phyloP scores from a whole-genome alignment of 2,113 vertebrate genomes.

The Syngnathus floridae region DNA sequence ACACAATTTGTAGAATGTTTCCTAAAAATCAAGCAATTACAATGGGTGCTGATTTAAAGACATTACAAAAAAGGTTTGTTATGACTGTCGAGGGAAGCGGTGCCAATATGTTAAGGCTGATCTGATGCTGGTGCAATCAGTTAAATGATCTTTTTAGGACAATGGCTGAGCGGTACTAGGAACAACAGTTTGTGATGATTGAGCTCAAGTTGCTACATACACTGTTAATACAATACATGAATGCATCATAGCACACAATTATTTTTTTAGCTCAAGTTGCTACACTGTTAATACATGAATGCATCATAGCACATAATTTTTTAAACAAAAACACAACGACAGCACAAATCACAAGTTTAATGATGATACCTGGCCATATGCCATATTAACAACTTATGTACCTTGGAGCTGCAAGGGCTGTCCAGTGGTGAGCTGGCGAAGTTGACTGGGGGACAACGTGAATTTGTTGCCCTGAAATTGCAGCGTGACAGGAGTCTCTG shows the following conservation, averaged over 20 bases:
- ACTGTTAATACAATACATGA: background rate
- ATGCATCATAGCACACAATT: background rate
- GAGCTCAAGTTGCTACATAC: background rate
- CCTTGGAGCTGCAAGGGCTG: constrained; percentile 91
- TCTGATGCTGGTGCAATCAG: background rate
- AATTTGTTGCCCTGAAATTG: constrained; percentile 95
- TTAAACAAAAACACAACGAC: background rate
- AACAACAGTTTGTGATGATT: constrained; percentile 3
- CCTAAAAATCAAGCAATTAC: constrained; percentile 60
- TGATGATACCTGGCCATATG: background rate
- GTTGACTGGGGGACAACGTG: constrained; percentile 85
- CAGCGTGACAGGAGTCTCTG: constrained; percentile 85
- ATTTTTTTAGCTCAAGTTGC: background rate
- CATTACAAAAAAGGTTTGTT: background rate
- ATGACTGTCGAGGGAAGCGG: background rate
- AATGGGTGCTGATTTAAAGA: background rate
- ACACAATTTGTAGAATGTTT: constrained; percentile 89
- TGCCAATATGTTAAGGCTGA: background rate
- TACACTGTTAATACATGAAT: background rate
- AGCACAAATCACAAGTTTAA: background rate
- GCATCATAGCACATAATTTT: background rate
- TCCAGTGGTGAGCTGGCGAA: constrained; percentile 88
- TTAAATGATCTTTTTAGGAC: background rate
- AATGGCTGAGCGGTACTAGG: background rate
- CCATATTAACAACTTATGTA: constrained; percentile 57